These are phyloP conservation scores for Pteropus alecto DNA, from an alignment of 2,113 vertebrate genomes.

Conservation along the genomic window DNA sequence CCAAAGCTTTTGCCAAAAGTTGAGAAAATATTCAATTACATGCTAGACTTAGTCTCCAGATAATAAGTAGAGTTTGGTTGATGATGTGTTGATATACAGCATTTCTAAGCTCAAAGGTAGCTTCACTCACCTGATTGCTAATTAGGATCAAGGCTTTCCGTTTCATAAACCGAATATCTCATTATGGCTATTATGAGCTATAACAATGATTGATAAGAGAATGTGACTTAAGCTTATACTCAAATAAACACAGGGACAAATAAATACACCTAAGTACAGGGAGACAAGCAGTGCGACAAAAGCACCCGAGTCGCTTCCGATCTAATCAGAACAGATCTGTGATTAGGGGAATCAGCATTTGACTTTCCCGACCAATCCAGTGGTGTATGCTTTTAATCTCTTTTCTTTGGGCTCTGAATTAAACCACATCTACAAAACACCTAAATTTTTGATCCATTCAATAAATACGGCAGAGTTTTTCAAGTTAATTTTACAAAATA, in stretches of 20 bases:
- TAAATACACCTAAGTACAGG: conserved; percentile 41
- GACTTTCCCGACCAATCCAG: not conserved
- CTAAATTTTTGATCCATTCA: not conserved
- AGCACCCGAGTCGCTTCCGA: not conserved
- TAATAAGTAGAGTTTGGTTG: not conserved
- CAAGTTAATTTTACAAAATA: not conserved
- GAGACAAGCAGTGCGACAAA: not conserved
- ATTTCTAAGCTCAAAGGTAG: not conserved
- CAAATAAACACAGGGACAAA: conserved; percentile 62
- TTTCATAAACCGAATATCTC: conserved; percentile 25
- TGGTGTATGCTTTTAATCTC: too few species aligned
- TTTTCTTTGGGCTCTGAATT: not conserved
- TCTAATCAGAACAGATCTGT: not conserved
- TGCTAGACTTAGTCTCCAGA: not conserved
- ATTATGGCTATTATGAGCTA: not conserved
- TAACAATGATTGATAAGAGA: conserved; percentile 21
- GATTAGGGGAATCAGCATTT: not conserved
- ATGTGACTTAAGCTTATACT: not conserved
- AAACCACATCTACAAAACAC: not conserved
- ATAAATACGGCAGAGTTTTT: not conserved
- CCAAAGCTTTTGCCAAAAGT: not conserved
- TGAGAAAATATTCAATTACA: not conserved
- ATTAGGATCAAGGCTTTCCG: not conserved
- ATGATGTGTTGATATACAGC: not conserved
- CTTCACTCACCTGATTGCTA: not conserved